Evolutionary conservation across 2,113 vertebrate species (phyloP).

Genomic region (Halichoeres trimaculatus): DNA sequence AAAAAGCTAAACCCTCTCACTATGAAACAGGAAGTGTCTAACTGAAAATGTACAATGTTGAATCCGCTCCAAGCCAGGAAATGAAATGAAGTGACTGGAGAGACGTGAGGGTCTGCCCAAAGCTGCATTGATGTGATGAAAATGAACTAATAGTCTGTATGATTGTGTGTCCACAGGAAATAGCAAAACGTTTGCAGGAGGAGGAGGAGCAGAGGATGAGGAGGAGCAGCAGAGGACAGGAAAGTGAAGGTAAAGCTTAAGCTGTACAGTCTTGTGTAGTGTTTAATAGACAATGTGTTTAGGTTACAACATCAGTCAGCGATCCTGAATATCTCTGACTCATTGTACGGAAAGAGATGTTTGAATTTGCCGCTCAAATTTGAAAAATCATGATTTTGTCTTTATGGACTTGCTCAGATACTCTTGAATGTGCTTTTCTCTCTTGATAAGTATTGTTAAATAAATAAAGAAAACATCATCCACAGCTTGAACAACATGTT

Average conservation of each 20-base stretch:
- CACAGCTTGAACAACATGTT: background rate
- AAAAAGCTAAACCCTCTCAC: too few species aligned
- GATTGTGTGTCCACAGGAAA: slow-evolving; percentile 75
- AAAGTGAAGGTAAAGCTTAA: slow-evolving; percentile 68
- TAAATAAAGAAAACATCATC: background rate
- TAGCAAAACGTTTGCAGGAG: slow-evolving; percentile 83
- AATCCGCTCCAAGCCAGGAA: background rate
- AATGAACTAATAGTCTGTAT: background rate
- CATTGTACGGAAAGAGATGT: background rate
- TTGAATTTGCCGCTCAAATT: background rate
- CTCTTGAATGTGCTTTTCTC: background rate
- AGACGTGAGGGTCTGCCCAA: background rate
- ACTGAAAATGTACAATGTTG: too few species aligned
- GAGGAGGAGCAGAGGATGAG: slow-evolving; percentile 78
- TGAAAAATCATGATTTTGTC: background rate
- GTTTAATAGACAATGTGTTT: background rate
- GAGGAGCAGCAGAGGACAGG: slow-evolving; percentile 57
- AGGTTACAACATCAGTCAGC: background rate
- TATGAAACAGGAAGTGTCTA: background rate
- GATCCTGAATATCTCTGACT: background rate
- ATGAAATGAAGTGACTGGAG: background rate
- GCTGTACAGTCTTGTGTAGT: background rate
- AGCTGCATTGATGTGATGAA: background rate
- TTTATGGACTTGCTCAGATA: background rate
- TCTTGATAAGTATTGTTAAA: background rate